Evolutionary conservation across 2,888 invertebrate genomes (phyloP).

Genomic region (Phytoseiulus persimilis): DNA sequence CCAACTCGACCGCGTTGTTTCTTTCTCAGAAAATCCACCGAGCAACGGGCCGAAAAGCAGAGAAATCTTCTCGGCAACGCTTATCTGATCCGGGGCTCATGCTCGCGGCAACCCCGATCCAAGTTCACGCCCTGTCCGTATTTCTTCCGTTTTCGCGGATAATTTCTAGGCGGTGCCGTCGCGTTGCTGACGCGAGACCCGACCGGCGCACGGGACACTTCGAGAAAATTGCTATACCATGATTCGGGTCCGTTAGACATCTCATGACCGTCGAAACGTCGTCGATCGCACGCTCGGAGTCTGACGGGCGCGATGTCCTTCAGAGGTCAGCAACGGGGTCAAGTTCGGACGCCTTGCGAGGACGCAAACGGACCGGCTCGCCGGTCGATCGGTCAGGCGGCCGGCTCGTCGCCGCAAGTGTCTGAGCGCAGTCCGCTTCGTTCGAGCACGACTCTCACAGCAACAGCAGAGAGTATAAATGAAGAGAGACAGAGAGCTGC

Average conservation of each 20-base stretch:
- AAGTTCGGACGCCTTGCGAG: neutral
- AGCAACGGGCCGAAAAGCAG: too few species aligned
- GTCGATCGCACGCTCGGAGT: neutral
- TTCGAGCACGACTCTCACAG: neutral
- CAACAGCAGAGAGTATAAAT: neutral
- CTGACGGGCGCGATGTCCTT: neutral
- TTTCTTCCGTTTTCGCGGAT: too few species aligned
- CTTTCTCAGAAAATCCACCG: too few species aligned
- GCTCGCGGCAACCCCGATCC: too few species aligned
- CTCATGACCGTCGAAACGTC: neutral
- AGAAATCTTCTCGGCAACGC: too few species aligned
- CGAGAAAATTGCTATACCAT: neutral
- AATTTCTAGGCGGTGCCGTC: too few species aligned
- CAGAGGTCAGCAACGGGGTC: neutral
- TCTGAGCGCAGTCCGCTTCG: neutral
- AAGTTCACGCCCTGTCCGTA: too few species aligned
- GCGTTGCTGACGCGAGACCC: too few species aligned
- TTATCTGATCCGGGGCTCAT: too few species aligned
- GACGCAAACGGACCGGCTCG: neutral
- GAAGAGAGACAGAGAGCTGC: neutral
- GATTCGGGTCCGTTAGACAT: neutral
- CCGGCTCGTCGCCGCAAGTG: too few species aligned
- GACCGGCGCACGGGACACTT: neutral
- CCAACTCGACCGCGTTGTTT: too few species aligned
- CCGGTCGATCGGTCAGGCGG: too few species aligned